phyloP scores from a whole-genome alignment of 1,140 invertebrate species.

The Lucilia sericata region DNA sequence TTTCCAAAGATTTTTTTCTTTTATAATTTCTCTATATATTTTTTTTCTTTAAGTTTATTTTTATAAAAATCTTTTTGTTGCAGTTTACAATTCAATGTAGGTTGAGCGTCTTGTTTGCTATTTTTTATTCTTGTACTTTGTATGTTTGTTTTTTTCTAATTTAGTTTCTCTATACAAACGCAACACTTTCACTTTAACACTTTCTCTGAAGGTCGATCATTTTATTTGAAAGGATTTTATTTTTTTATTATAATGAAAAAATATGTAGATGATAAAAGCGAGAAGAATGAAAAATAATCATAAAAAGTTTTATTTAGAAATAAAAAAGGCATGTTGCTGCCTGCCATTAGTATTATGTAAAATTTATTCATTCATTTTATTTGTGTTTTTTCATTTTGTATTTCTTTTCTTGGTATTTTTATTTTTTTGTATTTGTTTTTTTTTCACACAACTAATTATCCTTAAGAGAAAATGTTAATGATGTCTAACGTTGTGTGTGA shows the following conservation, averaged over 20 bases:
- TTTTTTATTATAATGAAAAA: background rate
- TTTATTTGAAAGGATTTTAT: constrained; percentile 14
- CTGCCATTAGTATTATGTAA: background rate
- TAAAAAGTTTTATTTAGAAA: background rate
- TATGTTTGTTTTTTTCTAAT: background rate
- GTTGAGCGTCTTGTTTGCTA: constrained; percentile 10
- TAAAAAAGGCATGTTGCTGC: background rate
- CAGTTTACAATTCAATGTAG: constrained; percentile 15
- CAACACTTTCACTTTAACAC: constrained; percentile 37
- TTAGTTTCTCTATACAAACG: constrained; percentile 8
- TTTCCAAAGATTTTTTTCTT: constrained; percentile 12
- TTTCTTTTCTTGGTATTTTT: background rate
- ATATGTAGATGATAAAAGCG: background rate
- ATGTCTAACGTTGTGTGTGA: background rate
- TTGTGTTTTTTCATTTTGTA: background rate
- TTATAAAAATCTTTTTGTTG: background rate
- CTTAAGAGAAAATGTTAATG: constrained; percentile 2
- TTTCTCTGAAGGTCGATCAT: constrained; percentile 30
- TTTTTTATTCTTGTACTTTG: background rate
- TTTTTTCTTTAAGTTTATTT: background rate
- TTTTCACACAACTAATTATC: background rate
- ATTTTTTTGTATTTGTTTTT: background rate
- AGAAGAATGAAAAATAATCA: background rate
- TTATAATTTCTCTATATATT: background rate
- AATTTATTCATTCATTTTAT: background rate